Base-by-base conservation (phyloP, 2,113 vertebrate species). In the Aythya baeri region DNA sequence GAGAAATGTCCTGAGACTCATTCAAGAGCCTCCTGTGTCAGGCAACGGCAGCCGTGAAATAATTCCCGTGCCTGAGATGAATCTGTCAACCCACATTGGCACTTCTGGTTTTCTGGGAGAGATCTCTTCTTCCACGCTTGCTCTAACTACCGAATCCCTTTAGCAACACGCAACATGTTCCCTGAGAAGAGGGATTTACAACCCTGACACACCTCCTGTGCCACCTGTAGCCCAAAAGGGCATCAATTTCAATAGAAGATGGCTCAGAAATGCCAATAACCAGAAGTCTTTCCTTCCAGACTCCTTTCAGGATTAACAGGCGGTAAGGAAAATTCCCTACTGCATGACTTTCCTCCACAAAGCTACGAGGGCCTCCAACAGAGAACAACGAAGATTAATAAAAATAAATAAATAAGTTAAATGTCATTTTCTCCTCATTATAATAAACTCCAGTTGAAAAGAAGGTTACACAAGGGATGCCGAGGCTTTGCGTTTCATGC, bases 381-480 rank as follows among this genome's bases (percentile, higher is more conserved):
- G 44, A 96, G 54, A 93, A 92, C 59, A 92, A 96, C 15, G 71
- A 3, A 81, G 66, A 92, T 91, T 84, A 90, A 90, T 68, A 38
- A 58, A 86, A 86, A 41, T 41, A 58, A 58, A 31, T 0, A 1
- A 0, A 29, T 7, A 3, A 25, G 13, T 27, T 7, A 72, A 83
- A 91, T 44, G 43, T 11, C 0, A 84, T 91, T 94, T 94, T 83
- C 49, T 80, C 52, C 72, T 88, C 23, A 46, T 88, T 75, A 79
- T 58, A 58, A 94, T 73, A 79, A 91, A 84, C 36, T 84, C 41
- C 31, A 55, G 74, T 66, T 76, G 75, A 89, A 92, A 88, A 79
- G 68, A 90, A 83, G 23, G 22, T 46, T 34, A 94, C 83, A 50
- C 52, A 58, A 61, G 62, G 83, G 92, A 95, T 86, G 66, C 55